phyloP scores from a whole-genome alignment of 2,797 vertebrate species.

The Oreortyx pictus region DNA sequence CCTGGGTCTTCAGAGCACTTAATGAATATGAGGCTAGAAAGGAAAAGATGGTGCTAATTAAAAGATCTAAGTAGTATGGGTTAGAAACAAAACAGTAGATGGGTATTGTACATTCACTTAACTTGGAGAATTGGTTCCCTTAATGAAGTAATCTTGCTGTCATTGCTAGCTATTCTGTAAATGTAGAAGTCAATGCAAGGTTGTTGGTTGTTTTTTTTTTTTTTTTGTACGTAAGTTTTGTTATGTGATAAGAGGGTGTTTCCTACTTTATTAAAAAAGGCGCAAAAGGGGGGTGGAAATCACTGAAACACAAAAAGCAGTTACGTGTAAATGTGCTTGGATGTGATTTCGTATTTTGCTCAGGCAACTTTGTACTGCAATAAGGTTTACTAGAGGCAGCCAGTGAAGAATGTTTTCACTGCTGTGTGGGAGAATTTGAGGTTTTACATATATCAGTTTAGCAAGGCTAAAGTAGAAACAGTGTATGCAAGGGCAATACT shows the following conservation, averaged over 20 bases:
- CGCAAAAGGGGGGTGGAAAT: not conserved
- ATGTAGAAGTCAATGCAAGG: not conserved
- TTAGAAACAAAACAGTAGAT: not conserved
- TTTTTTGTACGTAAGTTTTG: not conserved
- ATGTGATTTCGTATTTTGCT: not conserved
- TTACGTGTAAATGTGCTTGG: not conserved
- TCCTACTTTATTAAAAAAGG: not conserved
- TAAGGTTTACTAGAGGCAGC: not conserved
- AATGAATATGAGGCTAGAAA: not conserved
- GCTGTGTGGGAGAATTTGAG: not conserved
- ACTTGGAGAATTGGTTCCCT: not conserved
- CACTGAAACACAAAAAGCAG: not conserved
- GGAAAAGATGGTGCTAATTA: not conserved
- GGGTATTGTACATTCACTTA: not conserved
- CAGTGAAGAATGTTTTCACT: not conserved
- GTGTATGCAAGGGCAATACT: not conserved
- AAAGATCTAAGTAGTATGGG: not conserved
- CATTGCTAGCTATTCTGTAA: not conserved
- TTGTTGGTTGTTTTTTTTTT: not conserved
- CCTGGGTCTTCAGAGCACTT: not conserved
- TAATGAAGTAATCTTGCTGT: not conserved
- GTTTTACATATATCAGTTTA: not conserved
- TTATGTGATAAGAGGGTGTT: not conserved
- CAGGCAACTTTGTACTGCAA: not conserved
- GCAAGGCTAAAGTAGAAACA: not conserved